phyloP scores from a whole-genome alignment of 2,888 invertebrate species.

The Spisula solida region DNA sequence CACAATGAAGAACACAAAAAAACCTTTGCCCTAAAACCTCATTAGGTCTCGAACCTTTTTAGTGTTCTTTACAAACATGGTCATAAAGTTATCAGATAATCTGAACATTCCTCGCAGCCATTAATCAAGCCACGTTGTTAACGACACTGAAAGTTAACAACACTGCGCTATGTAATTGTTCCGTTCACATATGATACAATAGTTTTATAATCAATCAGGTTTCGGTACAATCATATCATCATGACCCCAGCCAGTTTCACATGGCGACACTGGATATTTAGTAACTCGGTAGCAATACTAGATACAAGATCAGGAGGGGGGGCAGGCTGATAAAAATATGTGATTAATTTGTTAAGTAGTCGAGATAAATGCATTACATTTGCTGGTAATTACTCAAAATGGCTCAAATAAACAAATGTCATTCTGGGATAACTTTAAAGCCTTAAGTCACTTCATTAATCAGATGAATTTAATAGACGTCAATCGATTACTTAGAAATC shows the following conservation, averaged over 20 bases:
- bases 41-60: not conserved
- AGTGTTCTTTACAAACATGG: not conserved
- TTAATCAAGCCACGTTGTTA: not conserved
- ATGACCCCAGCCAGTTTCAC: conserved; percentile 18
- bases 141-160: not conserved
- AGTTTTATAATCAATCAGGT: conserved; percentile 35
- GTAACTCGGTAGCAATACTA: conserved; percentile 32
- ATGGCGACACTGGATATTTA: conserved; percentile 32
- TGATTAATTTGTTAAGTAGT: conserved; percentile 39
- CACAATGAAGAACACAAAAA: not conserved
- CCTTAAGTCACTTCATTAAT: not conserved
- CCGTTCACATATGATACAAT: not conserved
- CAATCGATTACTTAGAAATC: not conserved
- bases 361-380: conserved; percentile 18
- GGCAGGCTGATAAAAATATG: conserved; percentile 27
- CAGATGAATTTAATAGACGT: not conserved
- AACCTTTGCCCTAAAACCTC: not conserved
- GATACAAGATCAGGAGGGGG: not conserved
- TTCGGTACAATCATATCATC: conserved; percentile 39
- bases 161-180: not conserved
- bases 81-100: conserved; percentile 19
- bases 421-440: not conserved
- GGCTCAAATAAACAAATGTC: conserved; percentile 19
- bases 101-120: not conserved
- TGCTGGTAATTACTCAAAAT: conserved; percentile 11